phyloP scores from a whole-genome alignment of 2,797 vertebrate species.

The Stomatorhinus walkeri region DNA sequence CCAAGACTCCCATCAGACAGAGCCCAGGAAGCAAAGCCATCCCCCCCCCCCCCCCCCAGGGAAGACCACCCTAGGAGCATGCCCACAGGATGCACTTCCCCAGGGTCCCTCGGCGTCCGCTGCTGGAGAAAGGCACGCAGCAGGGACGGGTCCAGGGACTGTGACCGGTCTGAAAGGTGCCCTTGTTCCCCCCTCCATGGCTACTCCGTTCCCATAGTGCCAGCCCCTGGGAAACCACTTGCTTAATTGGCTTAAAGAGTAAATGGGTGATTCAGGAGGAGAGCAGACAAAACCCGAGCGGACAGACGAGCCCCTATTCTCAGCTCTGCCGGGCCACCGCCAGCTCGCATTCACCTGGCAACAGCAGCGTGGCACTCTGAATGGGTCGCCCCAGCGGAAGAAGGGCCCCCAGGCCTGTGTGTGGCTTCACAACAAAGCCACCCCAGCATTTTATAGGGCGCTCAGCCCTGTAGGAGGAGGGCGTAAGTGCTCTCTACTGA shows the following conservation, averaged over 20 bases:
- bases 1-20: neutral
- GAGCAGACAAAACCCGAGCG: neutral
- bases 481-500: neutral
- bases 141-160: neutral
- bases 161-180: neutral
- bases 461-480: neutral
- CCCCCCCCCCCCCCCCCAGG: neutral
- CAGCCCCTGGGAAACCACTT: neutral
- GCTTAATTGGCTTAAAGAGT: conserved; percentile 1
- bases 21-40: neutral
- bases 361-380: neutral
- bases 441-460: neutral
- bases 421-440: neutral
- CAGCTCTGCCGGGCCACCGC: neutral
- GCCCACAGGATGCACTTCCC: neutral
- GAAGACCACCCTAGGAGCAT: neutral
- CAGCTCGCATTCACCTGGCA: neutral
- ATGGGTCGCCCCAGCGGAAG: neutral
- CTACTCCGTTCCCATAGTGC: neutral
- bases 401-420: neutral
- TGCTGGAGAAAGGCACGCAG: neutral
- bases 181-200: neutral
- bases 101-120: conserved; percentile 15
- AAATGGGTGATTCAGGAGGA: neutral
- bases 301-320: neutral